A percentile compares a stretch with the other conserved stretches of the same genome.
Evolutionary conservation across 2,888 invertebrate species (phyloP).

Genomic region (Torymus tubicola): DNA sequence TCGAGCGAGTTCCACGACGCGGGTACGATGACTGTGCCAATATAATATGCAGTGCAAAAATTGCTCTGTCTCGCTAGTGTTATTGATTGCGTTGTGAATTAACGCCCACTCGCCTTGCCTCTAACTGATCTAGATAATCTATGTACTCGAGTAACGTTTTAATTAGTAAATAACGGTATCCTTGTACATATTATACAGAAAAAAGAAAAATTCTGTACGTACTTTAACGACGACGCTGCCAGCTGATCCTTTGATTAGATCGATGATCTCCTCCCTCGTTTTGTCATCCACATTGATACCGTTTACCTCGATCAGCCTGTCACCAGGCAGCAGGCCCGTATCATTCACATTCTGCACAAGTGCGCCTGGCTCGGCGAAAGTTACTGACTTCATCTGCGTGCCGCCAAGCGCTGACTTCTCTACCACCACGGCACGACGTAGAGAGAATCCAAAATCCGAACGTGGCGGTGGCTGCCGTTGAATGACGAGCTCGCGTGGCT

Average conservation of each 20-base stretch:
- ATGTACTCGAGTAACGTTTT: too few relatives aligned
- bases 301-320: slow-evolving; percentile 94
- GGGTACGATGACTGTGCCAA: neutral
- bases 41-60: neutral
- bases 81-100: too few relatives aligned
- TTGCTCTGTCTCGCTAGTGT: neutral
- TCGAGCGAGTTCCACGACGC: slow-evolving; percentile 27
- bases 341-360: slow-evolving; percentile 82
- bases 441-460: slow-evolving; percentile 95
- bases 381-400: slow-evolving; percentile 83
- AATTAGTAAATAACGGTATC: too few relatives aligned
- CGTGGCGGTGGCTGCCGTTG: slow-evolving; percentile 88
- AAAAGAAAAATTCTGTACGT: neutral
- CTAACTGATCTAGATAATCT: too few relatives aligned
- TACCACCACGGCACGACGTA: slow-evolving; percentile 91
- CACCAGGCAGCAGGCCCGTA: slow-evolving; percentile 95
- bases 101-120: too few relatives aligned
- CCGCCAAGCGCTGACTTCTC: slow-evolving; percentile 80
- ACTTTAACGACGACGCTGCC: slow-evolving; percentile 91
- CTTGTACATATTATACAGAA: neutral
- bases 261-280: slow-evolving; percentile 93
- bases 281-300: slow-evolving; percentile 89
- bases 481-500: slow-evolving; percentile 86
- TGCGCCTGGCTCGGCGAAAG: slow-evolving; percentile 93
- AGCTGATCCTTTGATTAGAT: slow-evolving; percentile 91